Evolutionary conservation across 2,113 vertebrate species (phyloP).

Genomic region (Taurulus bubalis): DNA sequence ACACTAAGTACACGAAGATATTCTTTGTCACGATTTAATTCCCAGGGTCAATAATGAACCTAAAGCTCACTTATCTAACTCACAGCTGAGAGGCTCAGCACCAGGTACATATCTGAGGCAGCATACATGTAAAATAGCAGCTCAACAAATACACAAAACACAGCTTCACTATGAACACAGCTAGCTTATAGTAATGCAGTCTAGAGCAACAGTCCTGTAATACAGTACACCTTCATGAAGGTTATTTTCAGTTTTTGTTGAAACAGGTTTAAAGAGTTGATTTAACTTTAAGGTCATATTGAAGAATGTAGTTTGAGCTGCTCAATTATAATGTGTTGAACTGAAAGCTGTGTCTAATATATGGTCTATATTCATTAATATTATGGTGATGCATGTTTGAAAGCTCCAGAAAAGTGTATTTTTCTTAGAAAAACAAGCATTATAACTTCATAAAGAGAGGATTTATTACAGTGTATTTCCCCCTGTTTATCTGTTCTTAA

Average conservation of each 20-base stretch:
- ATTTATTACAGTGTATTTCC: background rate
- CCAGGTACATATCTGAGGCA: background rate
- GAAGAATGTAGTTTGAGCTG: background rate
- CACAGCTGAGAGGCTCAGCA: slow-evolving; percentile 5
- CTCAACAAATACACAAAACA: background rate
- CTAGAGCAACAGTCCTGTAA: background rate
- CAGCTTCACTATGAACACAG: background rate
- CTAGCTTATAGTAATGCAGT: background rate
- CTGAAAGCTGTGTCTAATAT: background rate
- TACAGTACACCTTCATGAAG: background rate
- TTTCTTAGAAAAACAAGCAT: background rate
- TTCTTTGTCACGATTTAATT: slow-evolving; percentile 6
- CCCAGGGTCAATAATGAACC: background rate
- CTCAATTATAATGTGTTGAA: background rate
- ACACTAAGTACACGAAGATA: background rate
- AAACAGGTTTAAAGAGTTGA: background rate
- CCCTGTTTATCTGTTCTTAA: background rate
- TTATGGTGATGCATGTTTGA: background rate
- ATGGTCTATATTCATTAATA: no score
- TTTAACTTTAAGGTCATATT: background rate
- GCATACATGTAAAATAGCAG: background rate
- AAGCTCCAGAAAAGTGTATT: background rate
- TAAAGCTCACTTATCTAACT: background rate
- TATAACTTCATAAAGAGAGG: background rate
- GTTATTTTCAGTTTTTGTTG: background rate